Evolutionary conservation across 2,113 vertebrate species (phyloP).

Genomic region (Oreochromis spilurus): DNA sequence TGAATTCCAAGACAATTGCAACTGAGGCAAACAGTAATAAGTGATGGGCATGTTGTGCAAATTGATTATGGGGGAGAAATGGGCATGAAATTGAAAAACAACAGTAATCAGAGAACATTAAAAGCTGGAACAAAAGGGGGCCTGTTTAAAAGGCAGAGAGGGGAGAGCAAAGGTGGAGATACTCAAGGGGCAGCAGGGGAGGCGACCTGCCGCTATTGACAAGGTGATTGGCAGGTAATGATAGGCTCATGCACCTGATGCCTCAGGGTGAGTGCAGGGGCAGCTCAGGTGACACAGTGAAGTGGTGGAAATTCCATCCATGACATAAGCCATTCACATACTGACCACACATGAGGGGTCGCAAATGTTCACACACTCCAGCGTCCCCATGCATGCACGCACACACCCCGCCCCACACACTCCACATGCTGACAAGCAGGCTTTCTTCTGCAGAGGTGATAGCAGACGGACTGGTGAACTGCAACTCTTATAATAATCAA

Average conservation of each 20-base stretch:
- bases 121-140: conserved; percentile 19
- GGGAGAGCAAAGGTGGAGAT: background rate
- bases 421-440: background rate
- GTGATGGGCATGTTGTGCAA: conserved; percentile 54
- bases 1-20: conserved; percentile 51
- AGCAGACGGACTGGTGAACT: background rate
- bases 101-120: conserved; percentile 35
- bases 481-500: background rate
- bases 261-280: conserved; percentile 16
- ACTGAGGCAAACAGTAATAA: conserved; percentile 45
- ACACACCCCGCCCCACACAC: background rate
- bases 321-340: conserved; percentile 10
- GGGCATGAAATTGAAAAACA: conserved; percentile 58
- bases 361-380: conserved; percentile 1
- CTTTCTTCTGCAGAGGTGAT: background rate
- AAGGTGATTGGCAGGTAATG: conserved; percentile 39
- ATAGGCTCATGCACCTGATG: conserved; percentile 34
- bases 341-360: conserved; percentile 45
- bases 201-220: conserved; percentile 28
- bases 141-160: background rate
- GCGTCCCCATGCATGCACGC: conserved; percentile 5
- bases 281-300: conserved; percentile 34
- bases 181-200: background rate
- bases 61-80: conserved; percentile 54
- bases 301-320: conserved; percentile 9